These are phyloP conservation scores for Adelphocoris suturalis DNA, from an alignment of 2,888 invertebrate species.

Conservation along the genomic window DNA sequence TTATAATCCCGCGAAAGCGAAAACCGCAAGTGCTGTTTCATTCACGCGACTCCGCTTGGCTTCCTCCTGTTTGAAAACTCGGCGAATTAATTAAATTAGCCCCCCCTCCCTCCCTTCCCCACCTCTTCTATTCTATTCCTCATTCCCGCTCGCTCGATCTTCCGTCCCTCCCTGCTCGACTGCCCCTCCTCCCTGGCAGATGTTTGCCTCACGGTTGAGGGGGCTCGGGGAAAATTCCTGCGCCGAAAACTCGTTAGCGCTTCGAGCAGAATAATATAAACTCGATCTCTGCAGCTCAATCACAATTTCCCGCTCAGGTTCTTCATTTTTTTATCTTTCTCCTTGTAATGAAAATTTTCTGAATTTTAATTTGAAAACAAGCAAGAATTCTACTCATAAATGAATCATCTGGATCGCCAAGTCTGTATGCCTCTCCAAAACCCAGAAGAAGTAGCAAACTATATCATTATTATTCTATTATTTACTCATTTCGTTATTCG, in stretches of 20 bases:
- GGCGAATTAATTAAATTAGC: constrained; percentile 65
- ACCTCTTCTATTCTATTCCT: not conserved
- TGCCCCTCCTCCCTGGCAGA: not conserved
- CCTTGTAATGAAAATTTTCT: not conserved
- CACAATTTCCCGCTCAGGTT: not conserved
- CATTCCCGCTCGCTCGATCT: not conserved
- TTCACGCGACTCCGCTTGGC: constrained; percentile 60
- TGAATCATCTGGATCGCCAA: too few species aligned
- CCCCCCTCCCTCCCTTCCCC: not conserved
- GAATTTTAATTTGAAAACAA: not conserved
- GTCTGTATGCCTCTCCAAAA: too few species aligned
- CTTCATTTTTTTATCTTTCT: not conserved
- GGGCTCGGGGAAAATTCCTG: constrained; percentile 2
- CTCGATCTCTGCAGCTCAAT: not conserved
- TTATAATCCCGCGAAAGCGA: constrained; percentile 7
- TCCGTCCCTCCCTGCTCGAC: not conserved
- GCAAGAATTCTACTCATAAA: too few species aligned
- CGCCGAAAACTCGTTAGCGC: constrained; percentile 44
- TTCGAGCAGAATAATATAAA: constrained; percentile 43
- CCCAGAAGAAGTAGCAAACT: too few species aligned
- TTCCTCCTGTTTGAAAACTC: constrained; percentile 67
- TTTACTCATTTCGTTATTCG: too few species aligned
- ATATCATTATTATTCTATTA: too few species aligned
- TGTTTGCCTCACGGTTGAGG: not conserved
- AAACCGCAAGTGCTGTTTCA: constrained; percentile 67